Base-by-base conservation (phyloP, 2,797 vertebrate species). In the Psittacula derbiana region DNA sequence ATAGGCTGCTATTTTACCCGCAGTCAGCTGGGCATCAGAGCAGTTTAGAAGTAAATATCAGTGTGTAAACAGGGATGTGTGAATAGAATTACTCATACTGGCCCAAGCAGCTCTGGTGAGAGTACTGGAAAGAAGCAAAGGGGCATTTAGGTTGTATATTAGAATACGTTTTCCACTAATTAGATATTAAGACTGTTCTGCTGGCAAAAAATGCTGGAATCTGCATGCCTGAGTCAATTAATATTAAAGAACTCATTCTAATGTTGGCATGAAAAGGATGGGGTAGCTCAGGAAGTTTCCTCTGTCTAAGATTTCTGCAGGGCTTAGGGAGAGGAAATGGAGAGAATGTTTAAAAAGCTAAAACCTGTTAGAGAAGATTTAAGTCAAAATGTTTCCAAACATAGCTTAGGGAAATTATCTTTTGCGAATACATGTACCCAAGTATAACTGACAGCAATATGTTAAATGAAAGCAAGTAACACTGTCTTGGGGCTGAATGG, bases 321-420 rank as follows among this genome's bases (percentile, higher is more conserved):
- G 14, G 28, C 30, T 85, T 89, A 38, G 8, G 6, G 47, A 73
- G 47, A 91, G 52, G 71, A 86, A 92, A 40, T 1, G 1, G 65
- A 67, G 62, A 95, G 67, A 66, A 83, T 49, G 17, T 82, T 93
- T 57, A 62, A 80, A 93, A 76, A 84, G 27, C 36, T 80, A 25
- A 93, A 92, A 81, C 23, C 53, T 86, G 33, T 82, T 71, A 67
- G 60, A 60, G 31, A 84, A 19, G 46, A 16, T 80, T 90, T 90
- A 76, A 73, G 75, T 88, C 57, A 61, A 76, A 92, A 27, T 41
- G 11, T 67, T 95, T 88, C 57, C 65, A 81, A 90, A 83, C 74
- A 79, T 30, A 93, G 65, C 31, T 78, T 87, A 49, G 60, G 13
- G 36, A 87, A 64, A 24, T 53, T 27, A 23, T 90, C 28, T 91